A percentile compares a stretch with the other conserved stretches of the same genome.
Conservation (phyloP, 2,797 vertebrate genomes). For the Dendrocincla tyrannina region DNA sequence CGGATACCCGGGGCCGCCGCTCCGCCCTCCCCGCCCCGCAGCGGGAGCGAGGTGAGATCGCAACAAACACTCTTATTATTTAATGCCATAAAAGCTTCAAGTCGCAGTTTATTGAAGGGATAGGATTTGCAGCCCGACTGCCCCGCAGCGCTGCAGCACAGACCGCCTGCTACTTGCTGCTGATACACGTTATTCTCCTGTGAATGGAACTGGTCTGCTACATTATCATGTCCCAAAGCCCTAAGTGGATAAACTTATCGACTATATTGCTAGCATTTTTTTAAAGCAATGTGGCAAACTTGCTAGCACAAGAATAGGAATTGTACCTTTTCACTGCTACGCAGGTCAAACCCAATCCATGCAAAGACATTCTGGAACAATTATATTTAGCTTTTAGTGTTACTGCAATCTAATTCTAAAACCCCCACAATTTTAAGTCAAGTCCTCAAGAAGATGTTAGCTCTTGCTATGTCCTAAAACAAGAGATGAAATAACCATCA, state of each 20-base stretch:
- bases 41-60: too few relatives aligned
- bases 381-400: neutral
- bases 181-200: rapidly evolving
- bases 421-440: rapidly evolving
- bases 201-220: neutral
- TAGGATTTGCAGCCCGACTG: rapidly evolving
- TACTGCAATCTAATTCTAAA: neutral
- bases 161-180: neutral
- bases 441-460: neutral
- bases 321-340: neutral
- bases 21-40: neutral
- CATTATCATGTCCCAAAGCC: rapidly evolving
- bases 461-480: neutral
- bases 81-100: neutral
- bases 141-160: neutral
- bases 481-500: neutral
- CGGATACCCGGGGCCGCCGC: neutral
- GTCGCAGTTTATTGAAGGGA: neutral
- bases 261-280: rapidly evolving
- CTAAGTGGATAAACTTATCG: rapidly evolving
- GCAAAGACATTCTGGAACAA: rapidly evolving
- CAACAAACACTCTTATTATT: rapidly evolving
- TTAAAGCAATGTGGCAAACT: neutral
- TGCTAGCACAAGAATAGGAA: neutral
- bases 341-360: neutral